A percentile compares a stretch with the other conserved stretches of the same genome.
These are phyloP conservation scores for Kryptolebias marmoratus DNA, from an alignment of 2,113 vertebrate genomes.

Conservation along the genomic window DNA sequence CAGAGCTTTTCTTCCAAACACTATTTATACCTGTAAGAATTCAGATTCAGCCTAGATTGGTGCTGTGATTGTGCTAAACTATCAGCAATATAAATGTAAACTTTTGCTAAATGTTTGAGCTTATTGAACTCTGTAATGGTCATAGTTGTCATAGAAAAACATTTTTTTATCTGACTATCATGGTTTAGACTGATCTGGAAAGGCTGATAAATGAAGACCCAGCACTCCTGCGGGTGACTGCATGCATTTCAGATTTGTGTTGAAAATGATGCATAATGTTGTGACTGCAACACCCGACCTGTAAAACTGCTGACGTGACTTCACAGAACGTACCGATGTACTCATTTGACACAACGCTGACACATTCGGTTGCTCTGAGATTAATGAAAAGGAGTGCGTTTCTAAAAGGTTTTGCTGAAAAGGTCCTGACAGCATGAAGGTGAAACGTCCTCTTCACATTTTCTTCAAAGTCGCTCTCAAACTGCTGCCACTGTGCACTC, in stretches of 20 bases:
- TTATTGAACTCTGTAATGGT: too few relatives aligned
- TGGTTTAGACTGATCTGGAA: background rate
- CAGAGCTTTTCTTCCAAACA: too few relatives aligned
- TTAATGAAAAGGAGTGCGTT: background rate
- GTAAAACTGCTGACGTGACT: background rate
- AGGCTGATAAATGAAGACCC: background rate
- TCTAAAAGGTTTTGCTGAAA: background rate
- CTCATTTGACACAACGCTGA: background rate
- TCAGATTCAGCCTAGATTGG: too few relatives aligned
- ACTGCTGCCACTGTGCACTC: constrained; percentile 31
- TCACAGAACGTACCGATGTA: background rate
- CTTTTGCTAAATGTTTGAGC: too few relatives aligned
- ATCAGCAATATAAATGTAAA: too few relatives aligned
- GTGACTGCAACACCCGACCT: background rate
- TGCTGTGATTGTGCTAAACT: too few relatives aligned
- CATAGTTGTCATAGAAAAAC: too few relatives aligned
- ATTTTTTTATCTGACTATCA: too few relatives aligned
- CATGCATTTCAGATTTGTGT: background rate
- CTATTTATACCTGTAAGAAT: too few relatives aligned
- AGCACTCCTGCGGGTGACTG: background rate
- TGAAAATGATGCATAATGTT: background rate
- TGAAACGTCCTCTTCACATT: constrained; percentile 15
- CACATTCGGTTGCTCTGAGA: background rate
- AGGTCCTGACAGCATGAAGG: constrained; percentile 7
- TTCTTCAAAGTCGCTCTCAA: constrained; percentile 45